A percentile compares a stretch with the other conserved stretches of the same genome.
Evolutionary conservation across 1,140 invertebrate genomes (phyloP).

Genomic region (Sesamia nonagrioides): DNA sequence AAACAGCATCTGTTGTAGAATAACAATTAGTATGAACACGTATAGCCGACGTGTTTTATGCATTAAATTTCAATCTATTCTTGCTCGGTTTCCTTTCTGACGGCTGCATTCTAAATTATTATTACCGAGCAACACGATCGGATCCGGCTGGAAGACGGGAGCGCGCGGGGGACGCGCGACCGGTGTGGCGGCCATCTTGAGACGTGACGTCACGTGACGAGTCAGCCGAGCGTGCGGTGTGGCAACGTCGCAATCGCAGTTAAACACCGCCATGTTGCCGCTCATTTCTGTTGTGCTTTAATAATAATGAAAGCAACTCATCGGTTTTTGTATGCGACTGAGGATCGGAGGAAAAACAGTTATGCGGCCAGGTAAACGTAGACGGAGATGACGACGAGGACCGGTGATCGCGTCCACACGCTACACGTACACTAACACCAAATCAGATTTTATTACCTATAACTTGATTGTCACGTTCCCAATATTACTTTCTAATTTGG

Average conservation of each 20-base stretch:
- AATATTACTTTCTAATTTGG: slow-evolving; percentile 8
- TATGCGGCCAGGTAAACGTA: slow-evolving; percentile 81
- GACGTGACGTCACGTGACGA: slow-evolving; percentile 88
- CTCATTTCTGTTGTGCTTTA: slow-evolving; percentile 82
- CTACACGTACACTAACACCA: not conserved
- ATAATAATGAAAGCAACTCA: slow-evolving; percentile 77
- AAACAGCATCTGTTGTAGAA: slow-evolving; percentile 83
- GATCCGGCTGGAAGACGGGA: slow-evolving; percentile 81
- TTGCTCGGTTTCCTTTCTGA: slow-evolving; percentile 83
- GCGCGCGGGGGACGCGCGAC: slow-evolving; percentile 70
- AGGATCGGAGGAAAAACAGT: slow-evolving; percentile 83
- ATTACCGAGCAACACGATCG: slow-evolving; percentile 77
- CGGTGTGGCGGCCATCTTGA: slow-evolving; percentile 86
- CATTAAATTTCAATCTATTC: slow-evolving; percentile 87
- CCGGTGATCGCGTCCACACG: slow-evolving; percentile 50
- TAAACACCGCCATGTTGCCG: slow-evolving; percentile 70
- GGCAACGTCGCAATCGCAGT: slow-evolving; percentile 76
- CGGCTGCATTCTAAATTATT: slow-evolving; percentile 84
- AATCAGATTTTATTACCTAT: not conserved
- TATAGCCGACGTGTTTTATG: slow-evolving; percentile 76
- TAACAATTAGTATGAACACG: slow-evolving; percentile 82
- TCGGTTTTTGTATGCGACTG: slow-evolving; percentile 81
- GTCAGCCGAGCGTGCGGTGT: slow-evolving; percentile 79
- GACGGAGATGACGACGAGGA: slow-evolving; percentile 56
- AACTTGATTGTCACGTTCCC: not conserved